Base-by-base conservation (phyloP, 2,888 invertebrate species). In the Sarcophaga variegata region DNA sequence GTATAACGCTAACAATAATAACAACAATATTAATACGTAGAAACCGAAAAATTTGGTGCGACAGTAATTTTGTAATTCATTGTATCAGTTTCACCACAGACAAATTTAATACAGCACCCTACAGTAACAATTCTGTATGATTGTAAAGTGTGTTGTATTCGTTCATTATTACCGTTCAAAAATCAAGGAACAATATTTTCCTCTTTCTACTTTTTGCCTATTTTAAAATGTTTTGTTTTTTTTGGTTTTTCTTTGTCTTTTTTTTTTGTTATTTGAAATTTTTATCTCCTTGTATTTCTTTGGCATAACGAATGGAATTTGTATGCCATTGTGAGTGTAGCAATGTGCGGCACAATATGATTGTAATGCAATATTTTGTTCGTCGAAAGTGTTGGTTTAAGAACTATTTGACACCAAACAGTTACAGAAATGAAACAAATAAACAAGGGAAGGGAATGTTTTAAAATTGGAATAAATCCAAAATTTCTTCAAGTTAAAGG, bases 401-500 rank as follows among this genome's bases (percentile, higher is more conserved):
- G 83, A 83, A 87, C 78, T 83, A 83, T 87, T 87, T 87, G 86
- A 87, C 86, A 87, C 83, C 83, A 83, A 87, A 74, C 86, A 83
- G 86, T 81, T 74, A 77, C 74, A 78, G 78, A 81, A 74, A 75
- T 78, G 49, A 77, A 54, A 54, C 4, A 54, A 54, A 54, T 14
- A 54, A 54, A 54, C 54, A 54, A 54, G 17, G 5, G 54, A 54
- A 54, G 14, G 4, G 17, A 54, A 54, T 54, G 17, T 54, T 62
- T 27, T 25, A 11, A 64, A 67, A 67, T 80, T 84, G 83, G 83
- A 84, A 75, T n/a, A 27, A 12, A 70, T 84, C 83, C 83, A 84
- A 84, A 64, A 75, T 49, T 11, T 74, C 14, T 60, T 20, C 12
- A 11, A 75, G 63, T 54, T 45, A 59, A 62, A 22, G 63, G 25